Evolutionary conservation across 2,113 vertebrate species (phyloP).

Genomic region (Kryptolebias marmoratus): DNA sequence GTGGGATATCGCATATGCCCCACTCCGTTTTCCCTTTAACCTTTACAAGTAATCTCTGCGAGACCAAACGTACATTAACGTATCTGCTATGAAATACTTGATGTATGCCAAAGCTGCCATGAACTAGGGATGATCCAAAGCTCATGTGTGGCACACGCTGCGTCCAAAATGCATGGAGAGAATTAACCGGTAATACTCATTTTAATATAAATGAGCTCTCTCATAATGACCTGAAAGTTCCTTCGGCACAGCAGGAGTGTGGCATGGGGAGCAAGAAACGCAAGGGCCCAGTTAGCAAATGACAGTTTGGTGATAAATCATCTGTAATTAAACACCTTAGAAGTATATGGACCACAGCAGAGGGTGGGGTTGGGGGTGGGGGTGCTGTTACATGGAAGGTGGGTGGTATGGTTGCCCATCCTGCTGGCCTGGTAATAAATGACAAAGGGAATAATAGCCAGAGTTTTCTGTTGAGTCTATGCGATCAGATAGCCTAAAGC

Average conservation of each 20-base stretch:
- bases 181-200: constrained; percentile 81
- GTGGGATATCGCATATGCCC: constrained; percentile 55
- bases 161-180: constrained; percentile 77
- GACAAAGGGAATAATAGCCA: constrained; percentile 38
- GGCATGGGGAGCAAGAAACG: constrained; percentile 58
- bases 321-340: constrained; percentile 82
- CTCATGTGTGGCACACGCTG: constrained; percentile 67
- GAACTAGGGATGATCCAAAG: constrained; percentile 62
- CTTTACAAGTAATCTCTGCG: constrained; percentile 69
- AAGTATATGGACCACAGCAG: constrained; percentile 71
- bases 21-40: constrained; percentile 67
- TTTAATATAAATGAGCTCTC: constrained; percentile 84
- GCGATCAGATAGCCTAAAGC: constrained; percentile 55
- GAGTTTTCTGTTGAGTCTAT: constrained; percentile 47
- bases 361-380: constrained; percentile 21
- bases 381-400: constrained; percentile 45
- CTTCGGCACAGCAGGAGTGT: constrained; percentile 68
- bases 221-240: constrained; percentile 77
- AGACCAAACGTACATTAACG: constrained; percentile 76
- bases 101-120: constrained; percentile 58
- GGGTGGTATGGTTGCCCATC: constrained; percentile 62
- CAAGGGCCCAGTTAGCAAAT: constrained; percentile 72
- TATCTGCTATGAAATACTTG: constrained; percentile 68
- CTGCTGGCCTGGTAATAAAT: constrained; percentile 71
- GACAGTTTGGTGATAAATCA: constrained; percentile 82